These are phyloP conservation scores for Eupithecia dodoneata DNA, from an alignment of 2,888 invertebrate genomes.

Conservation along the genomic window DNA sequence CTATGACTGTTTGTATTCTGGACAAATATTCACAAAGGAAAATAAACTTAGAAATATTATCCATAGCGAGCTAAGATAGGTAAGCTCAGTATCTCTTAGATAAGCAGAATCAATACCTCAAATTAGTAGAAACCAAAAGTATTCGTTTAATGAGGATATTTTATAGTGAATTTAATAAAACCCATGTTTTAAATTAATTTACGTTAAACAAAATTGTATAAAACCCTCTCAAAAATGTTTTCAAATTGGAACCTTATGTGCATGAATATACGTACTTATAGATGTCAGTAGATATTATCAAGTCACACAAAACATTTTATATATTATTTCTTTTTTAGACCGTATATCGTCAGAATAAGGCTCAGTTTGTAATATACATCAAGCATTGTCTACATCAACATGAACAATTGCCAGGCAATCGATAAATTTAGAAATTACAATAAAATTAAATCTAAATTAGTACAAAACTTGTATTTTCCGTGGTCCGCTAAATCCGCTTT, in stretches of 20 bases:
- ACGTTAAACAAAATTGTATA: constrained; percentile 28
- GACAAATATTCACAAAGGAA: too few relatives aligned
- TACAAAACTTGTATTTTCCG: constrained; percentile 58
- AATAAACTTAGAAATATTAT: background rate
- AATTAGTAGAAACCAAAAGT: constrained; percentile 26
- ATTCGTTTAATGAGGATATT: constrained; percentile 16
- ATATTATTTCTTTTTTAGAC: background rate
- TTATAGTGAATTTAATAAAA: constrained; percentile 40
- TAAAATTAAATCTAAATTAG: constrained; percentile 47
- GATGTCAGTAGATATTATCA: background rate
- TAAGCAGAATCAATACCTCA: constrained; percentile 28
- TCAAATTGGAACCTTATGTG: constrained; percentile 13
- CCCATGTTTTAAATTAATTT: constrained; percentile 28
- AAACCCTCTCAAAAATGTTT: constrained; percentile 1
- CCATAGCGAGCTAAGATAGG: background rate
- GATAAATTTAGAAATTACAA: constrained; percentile 39
- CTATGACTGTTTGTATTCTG: too few relatives aligned
- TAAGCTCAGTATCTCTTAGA: constrained; percentile 34
- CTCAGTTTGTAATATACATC: constrained; percentile 15
- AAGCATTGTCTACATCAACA: constrained; percentile 18
- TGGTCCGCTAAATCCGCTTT: constrained; percentile 69
- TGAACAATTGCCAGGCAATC: constrained; percentile 40
- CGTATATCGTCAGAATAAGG: constrained; percentile 1
- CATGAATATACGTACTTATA: background rate
- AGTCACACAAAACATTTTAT: background rate